Percentiles rank a stretch among this genome's conserved stretches.
Conservation (phyloP, 2,888 invertebrate species). For the Hedychridium roseum region DNA sequence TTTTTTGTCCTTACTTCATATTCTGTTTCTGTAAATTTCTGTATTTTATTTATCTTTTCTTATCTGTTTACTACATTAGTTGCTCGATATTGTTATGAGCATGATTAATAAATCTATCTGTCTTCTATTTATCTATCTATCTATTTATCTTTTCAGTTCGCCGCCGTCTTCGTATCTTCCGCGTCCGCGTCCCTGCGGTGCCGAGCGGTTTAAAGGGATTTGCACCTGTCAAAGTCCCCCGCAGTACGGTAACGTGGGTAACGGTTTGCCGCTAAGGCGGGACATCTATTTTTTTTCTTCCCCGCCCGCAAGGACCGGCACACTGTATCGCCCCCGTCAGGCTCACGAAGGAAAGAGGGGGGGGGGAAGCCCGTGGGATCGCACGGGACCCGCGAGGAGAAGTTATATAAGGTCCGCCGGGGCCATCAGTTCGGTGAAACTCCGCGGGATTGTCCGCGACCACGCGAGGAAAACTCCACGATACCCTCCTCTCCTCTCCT, state of each 20-base stretch:
- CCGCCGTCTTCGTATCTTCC: no score
- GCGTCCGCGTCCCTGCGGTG: slow-evolving; percentile 15
- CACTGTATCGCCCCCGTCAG: neutral
- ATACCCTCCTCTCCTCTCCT: no score
- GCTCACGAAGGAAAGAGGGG: neutral
- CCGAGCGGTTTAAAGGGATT: slow-evolving; percentile 22
- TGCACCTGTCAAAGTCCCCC: slow-evolving; percentile 20
- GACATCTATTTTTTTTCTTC: slow-evolving; percentile 3
- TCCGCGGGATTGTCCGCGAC: neutral
- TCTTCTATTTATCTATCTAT: no score
- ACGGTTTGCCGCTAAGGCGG: slow-evolving; percentile 11
- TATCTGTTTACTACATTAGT: no score
- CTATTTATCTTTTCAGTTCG: no score
- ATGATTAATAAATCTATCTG: no score
- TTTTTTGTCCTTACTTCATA: no score
- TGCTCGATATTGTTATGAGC: no score
- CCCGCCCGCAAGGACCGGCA: neutral
- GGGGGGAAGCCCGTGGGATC: neutral
- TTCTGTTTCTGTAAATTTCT: no score
- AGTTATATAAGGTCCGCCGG: neutral
- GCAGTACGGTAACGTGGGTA: slow-evolving; percentile 12
- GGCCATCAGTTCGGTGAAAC: neutral
- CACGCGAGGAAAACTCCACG: neutral
- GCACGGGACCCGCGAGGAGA: neutral
- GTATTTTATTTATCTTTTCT: no score